Evolutionary conservation across 2,888 invertebrate species (phyloP).

Genomic region (Amiota communis): DNA sequence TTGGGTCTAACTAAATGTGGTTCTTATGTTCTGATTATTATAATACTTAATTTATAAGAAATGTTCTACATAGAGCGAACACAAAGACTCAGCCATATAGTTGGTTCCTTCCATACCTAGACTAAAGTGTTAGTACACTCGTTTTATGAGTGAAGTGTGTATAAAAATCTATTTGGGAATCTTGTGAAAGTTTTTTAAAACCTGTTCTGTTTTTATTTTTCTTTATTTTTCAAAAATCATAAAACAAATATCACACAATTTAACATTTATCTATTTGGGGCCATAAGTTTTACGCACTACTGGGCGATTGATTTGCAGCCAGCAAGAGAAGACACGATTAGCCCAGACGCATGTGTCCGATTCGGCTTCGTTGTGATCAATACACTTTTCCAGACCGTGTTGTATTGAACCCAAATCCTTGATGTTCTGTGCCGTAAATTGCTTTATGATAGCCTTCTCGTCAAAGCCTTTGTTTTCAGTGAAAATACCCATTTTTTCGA

Average conservation of each 20-base stretch:
- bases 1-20: too few relatives aligned
- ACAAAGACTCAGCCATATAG: too few relatives aligned
- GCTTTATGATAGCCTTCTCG: conserved; percentile 61
- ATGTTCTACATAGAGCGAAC: too few relatives aligned
- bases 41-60: too few relatives aligned
- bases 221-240: conserved; percentile 3
- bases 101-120: too few relatives aligned
- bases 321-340: conserved; percentile 69
- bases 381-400: conserved; percentile 69
- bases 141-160: too few relatives aligned
- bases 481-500: conserved; percentile 70
- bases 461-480: conserved; percentile 62
- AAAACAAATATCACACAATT: conserved; percentile 26
- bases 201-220: neutral
- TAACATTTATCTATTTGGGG: conserved; percentile 16
- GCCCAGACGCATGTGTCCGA: conserved; percentile 68
- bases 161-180: too few relatives aligned
- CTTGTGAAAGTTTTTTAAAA: neutral
- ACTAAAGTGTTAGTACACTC: too few relatives aligned
- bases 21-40: too few relatives aligned
- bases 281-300: conserved; percentile 61
- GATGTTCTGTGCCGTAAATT: conserved; percentile 60
- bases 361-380: conserved; percentile 69
- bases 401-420: conserved; percentile 56
- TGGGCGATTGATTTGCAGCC: conserved; percentile 66